Conservation (phyloP, 1,140 invertebrate genomes). For the Microvelia longipes region DNA sequence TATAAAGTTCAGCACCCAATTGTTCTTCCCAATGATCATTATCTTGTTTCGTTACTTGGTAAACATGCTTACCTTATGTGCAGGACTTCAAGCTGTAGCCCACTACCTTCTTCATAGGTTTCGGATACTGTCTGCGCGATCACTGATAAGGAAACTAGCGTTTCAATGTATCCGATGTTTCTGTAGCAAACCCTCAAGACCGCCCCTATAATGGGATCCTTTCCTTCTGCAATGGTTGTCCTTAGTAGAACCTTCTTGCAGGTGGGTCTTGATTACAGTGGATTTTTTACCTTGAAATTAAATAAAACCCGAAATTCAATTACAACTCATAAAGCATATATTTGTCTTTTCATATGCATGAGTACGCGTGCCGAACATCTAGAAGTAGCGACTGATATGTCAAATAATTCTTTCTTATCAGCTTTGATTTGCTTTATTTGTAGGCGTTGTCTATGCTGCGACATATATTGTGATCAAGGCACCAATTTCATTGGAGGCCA, state of each 20-base stretch:
- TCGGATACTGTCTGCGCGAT: background rate
- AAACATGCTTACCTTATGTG: no score
- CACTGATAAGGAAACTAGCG: background rate
- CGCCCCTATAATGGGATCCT: background rate
- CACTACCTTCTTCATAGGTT: background rate
- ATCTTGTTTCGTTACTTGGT: no score
- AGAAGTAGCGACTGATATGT: background rate
- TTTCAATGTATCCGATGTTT: background rate
- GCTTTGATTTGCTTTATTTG: background rate
- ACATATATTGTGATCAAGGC: background rate
- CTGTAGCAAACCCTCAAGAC: background rate
- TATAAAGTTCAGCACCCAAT: no score
- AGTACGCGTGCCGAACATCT: background rate
- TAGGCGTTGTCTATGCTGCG: background rate
- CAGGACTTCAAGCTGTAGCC: background rate
- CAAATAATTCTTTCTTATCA: background rate
- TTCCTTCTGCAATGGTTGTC: background rate
- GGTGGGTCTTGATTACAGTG: background rate
- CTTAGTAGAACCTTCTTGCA: background rate
- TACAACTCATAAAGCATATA: background rate
- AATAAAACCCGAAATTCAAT: background rate
- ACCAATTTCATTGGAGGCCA: background rate
- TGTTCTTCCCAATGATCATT: no score
- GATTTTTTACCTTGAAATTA: background rate
- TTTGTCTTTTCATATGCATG: background rate